These are phyloP conservation scores for Drosophila lutescens DNA, from an alignment of 2,888 invertebrate species.

Conservation along the genomic window DNA sequence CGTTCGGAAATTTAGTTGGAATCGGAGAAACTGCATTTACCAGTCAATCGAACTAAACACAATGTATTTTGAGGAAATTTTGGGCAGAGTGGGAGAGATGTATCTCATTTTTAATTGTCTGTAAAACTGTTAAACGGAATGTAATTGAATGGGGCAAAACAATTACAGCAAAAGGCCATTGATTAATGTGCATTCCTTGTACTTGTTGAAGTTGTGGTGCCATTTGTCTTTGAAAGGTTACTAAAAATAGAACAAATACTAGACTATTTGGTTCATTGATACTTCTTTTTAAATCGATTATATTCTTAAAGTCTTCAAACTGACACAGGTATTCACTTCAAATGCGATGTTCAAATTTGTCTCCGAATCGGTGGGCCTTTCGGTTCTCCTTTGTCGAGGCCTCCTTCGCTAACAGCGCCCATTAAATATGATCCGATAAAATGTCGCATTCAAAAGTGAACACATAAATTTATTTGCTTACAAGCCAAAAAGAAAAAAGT, in stretches of 20 bases:
- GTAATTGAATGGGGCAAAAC: slow-evolving; percentile 5
- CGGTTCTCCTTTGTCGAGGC: slow-evolving; percentile 7
- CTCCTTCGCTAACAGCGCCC: slow-evolving; percentile 20
- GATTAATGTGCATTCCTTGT: background rate
- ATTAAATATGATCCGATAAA: slow-evolving; percentile 52
- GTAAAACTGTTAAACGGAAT: background rate
- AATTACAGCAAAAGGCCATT: background rate
- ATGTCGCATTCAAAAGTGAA: slow-evolving; percentile 44
- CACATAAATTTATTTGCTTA: slow-evolving; percentile 52
- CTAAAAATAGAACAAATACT: background rate
- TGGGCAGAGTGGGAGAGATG: slow-evolving; percentile 5
- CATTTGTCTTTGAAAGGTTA: background rate
- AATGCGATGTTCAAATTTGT: slow-evolving; percentile 29
- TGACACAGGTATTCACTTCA: slow-evolving; percentile 4
- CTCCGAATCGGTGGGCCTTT: slow-evolving; percentile 13
- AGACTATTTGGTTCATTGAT: too few relatives aligned
- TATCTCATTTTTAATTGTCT: slow-evolving; percentile 27
- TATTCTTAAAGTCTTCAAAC: slow-evolving; percentile 1
- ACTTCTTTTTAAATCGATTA: background rate
- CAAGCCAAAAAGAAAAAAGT: slow-evolving; percentile 32
- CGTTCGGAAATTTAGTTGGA: slow-evolving; percentile 2
- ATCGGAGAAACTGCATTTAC: slow-evolving; percentile 15
- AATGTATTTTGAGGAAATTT: slow-evolving; percentile 24
- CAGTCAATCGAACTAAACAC: slow-evolving; percentile 29
- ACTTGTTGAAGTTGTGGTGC: background rate